phyloP scores from a whole-genome alignment of 2,113 vertebrate genomes.

The Scartelaos histophorus region DNA sequence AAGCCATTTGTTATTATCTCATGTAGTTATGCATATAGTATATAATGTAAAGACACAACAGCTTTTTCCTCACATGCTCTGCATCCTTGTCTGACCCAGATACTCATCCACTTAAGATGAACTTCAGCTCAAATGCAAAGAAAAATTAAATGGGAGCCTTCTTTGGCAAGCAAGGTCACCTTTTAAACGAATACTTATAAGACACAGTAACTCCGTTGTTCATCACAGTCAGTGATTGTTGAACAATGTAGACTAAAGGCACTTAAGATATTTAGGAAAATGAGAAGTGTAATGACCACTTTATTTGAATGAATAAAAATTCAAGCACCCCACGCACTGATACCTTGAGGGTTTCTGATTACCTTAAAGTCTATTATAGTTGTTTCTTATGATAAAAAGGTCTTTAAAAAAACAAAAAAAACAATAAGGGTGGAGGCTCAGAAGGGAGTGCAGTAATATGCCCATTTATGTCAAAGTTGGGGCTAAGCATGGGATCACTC shows the following conservation, averaged over 20 bases:
- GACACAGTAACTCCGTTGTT: not conserved
- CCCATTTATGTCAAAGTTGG: too few species aligned
- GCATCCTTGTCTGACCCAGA: not conserved
- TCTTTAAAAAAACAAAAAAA: too few species aligned
- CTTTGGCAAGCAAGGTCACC: not conserved
- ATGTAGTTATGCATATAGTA: not conserved
- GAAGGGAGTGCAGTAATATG: too few species aligned
- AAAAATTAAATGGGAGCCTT: not conserved
- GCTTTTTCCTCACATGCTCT: not conserved
- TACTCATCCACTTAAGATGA: not conserved
- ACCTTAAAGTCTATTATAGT: not conserved
- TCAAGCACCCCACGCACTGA: not conserved
- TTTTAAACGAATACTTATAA: not conserved
- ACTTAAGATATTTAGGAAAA: not conserved
- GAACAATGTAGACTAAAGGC: not conserved
- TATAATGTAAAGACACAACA: not conserved
- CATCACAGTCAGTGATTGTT: not conserved
- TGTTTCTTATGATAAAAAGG: not conserved
- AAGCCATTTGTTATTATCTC: not conserved
- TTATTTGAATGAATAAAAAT: not conserved
- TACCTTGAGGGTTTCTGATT: not conserved
- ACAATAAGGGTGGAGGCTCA: too few species aligned
- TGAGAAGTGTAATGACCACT: conserved; percentile 4
- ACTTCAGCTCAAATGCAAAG: not conserved
- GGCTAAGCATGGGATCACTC: too few species aligned